Evolutionary conservation across 2,113 vertebrate genomes (phyloP).

Genomic region (Struthio camelus): DNA sequence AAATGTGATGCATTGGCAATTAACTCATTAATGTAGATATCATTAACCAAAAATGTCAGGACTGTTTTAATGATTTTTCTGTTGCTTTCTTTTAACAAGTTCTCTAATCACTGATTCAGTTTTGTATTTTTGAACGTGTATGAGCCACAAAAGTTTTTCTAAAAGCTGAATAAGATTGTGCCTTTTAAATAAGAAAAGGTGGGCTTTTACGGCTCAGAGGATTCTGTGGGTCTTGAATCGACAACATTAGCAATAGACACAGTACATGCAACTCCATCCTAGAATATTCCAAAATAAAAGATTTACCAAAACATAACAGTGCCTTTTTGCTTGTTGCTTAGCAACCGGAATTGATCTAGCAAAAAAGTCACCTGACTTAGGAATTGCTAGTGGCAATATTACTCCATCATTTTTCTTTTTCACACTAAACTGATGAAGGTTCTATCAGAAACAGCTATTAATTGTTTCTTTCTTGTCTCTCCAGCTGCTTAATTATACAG

Average conservation of each 20-base stretch:
- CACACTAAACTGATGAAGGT: constrained; percentile 72
- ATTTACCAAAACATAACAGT: constrained; percentile 72
- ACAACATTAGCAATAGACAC: neutral
- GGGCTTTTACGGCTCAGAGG: neutral
- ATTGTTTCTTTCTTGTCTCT: constrained; percentile 71
- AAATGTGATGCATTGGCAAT: constrained; percentile 76
- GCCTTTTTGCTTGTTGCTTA: constrained; percentile 76
- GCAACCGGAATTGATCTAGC: constrained; percentile 82
- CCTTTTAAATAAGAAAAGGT: constrained; percentile 1
- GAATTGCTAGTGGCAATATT: constrained; percentile 82
- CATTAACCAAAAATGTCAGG: constrained; percentile 75
- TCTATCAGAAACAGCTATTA: constrained; percentile 69
- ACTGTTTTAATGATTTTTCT: constrained; percentile 67
- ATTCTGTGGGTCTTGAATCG: neutral
- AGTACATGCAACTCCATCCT: constrained; percentile 34
- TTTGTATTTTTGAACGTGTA: neutral
- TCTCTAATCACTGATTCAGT: constrained; percentile 34
- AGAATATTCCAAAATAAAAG: constrained; percentile 69
- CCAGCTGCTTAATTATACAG: constrained; percentile 57
- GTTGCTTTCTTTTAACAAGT: constrained; percentile 44
- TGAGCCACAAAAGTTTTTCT: constrained; percentile 47
- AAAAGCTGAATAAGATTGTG: neutral
- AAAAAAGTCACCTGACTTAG: constrained; percentile 80
- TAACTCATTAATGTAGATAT: constrained; percentile 77
- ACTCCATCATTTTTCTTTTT: constrained; percentile 82